Evolutionary conservation across 2,113 vertebrate species (phyloP), one percentile per base, ranked within the genome.

Genomic region (Austrofundulus limnaeus): DNA sequence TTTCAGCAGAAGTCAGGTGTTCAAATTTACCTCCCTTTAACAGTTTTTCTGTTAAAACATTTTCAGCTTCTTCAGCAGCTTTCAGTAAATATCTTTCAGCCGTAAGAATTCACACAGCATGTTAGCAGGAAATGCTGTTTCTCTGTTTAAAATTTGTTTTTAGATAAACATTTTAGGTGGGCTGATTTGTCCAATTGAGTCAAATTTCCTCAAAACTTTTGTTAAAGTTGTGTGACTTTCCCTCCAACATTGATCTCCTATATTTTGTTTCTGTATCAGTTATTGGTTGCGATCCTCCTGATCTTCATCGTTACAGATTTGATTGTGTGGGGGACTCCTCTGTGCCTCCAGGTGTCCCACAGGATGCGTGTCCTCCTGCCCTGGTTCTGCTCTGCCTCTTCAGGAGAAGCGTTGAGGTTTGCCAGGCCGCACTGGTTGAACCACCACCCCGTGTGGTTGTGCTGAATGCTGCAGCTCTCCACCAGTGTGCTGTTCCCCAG

Each of bases 241-340:
- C 17, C 14, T 20, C 48, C 23, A 19, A 34, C 48, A 63, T 63
- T 31, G 52, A 58, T 67, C 25, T 63, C 49, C 31, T n/a, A 4
- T 20, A 15, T 12, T 28, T 5, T 11, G 2, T 11, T 12, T 20
- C 2, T 21, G 34, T 13, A 12, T 88, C 47, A 89, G 7, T 87
- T 87, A 60, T 89, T 89, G 20, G 86, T 88, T 50, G 90, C 88
- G 10, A 60, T 91, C 90, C 94, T 94, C 83, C 92, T 91, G 67
- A 98, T 93, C 88, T 96, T 96, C 94, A 97, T 95, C 5, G 95
- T 95, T 76, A 91, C 96, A 8, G 94, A 95, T 85, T 93, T 96
- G 78, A 97, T 95, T 80, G 80, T 91, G 80, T 95, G 75, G 20
- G 85, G 85, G 19, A 88, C 77, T 9, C 88, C 91, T 12, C 86